These are phyloP conservation scores for Uropsilus gracilis DNA, from an alignment of 2,113 vertebrate genomes.

Conservation along the genomic window DNA sequence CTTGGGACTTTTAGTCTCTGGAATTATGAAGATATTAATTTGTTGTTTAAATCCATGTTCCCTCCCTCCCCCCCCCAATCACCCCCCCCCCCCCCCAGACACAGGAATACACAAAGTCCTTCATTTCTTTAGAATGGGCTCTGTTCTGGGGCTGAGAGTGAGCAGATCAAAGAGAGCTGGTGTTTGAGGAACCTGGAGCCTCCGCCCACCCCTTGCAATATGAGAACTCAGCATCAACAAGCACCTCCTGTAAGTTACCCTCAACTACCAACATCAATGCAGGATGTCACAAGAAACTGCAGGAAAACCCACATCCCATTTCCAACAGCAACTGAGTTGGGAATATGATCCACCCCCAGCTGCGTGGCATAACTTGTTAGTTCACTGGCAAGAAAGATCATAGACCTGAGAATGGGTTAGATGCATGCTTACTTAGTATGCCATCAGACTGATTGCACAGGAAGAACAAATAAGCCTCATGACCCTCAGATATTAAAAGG, in stretches of 20 bases:
- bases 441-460: background rate
- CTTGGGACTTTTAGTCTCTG: background rate
- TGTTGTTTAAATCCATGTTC: background rate
- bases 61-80: too few relatives aligned
- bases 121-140: background rate
- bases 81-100: too few relatives aligned
- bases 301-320: background rate
- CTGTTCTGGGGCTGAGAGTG: background rate
- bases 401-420: background rate
- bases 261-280: background rate
- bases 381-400: background rate
- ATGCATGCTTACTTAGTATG: background rate
- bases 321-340: background rate
- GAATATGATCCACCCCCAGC: background rate
- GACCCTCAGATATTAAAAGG: background rate
- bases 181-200: background rate
- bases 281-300: background rate
- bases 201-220: background rate
- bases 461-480: background rate
- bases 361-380: background rate
- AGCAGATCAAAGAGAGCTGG: background rate
- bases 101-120: too few relatives aligned
- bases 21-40: background rate
- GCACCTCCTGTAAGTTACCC: background rate
- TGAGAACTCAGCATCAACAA: constrained; percentile 22